Conservation (phyloP, 2,797 vertebrate species). For the Chelidonichthys spinosus region DNA sequence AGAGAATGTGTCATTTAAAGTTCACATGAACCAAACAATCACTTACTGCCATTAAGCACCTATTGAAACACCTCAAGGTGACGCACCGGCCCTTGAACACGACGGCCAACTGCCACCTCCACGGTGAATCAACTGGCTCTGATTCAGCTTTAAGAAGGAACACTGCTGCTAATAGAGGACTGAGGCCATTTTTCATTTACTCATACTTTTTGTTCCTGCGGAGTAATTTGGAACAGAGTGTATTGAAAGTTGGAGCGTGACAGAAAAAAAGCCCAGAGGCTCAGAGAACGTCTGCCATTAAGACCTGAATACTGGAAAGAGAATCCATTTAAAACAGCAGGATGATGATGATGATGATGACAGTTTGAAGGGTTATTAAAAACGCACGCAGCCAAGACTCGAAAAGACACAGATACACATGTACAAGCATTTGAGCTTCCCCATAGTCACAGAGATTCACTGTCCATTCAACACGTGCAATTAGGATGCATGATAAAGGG, state of each 20-base stretch:
- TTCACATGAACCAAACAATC: background rate
- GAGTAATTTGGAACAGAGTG: slow-evolving; percentile 22
- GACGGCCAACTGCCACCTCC: slow-evolving; percentile 8
- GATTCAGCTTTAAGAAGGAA: slow-evolving; percentile 1
- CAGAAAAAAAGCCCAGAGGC: slow-evolving; percentile 37
- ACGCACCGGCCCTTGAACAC: slow-evolving; percentile 13
- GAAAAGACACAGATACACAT: background rate
- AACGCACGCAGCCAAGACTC: slow-evolving; percentile 25
- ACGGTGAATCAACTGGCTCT: slow-evolving; percentile 26
- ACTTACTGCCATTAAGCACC: background rate
- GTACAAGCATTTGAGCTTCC: slow-evolving; percentile 5
- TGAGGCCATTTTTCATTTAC: slow-evolving; percentile 28
- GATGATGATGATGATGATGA: slow-evolving; percentile 20
- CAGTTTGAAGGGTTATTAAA: slow-evolving; percentile 47
- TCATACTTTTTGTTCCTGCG: slow-evolving; percentile 23
- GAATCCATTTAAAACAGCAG: slow-evolving; percentile 41
- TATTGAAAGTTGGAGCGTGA: slow-evolving; percentile 26
- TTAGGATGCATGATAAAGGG: slow-evolving; percentile 1
- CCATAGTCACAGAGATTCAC: slow-evolving; percentile 2
- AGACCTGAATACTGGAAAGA: background rate
- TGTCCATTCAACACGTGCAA: background rate
- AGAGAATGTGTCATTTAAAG: background rate
- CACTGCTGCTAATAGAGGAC: slow-evolving; percentile 15
- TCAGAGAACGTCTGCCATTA: slow-evolving; percentile 31
- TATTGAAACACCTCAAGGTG: slow-evolving; percentile 23